Percentiles rank a stretch among this genome's conserved stretches.
Evolutionary conservation across 2,888 invertebrate genomes (phyloP).

Genomic region (Colletes collaris): DNA sequence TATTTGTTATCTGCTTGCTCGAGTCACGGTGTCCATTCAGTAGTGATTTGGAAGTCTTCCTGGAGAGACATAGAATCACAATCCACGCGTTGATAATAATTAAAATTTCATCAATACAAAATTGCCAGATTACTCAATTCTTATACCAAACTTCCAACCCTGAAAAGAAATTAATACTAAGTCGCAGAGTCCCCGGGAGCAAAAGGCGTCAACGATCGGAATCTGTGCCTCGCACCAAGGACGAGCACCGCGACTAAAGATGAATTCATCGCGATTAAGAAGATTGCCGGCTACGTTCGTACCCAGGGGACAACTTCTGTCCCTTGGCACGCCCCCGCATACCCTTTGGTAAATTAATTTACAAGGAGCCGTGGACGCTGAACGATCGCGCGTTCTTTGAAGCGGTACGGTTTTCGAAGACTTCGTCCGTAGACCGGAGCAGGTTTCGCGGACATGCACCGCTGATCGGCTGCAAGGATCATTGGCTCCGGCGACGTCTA

Average conservation of each 20-base stretch:
- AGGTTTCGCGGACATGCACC: conserved; percentile 68
- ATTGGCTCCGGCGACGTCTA: conserved; percentile 63
- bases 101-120: too few relatives aligned
- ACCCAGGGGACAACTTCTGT: conserved; percentile 40
- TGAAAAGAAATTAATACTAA: conserved; percentile 38
- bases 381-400: too few relatives aligned
- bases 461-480: conserved; percentile 68
- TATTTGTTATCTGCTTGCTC: too few relatives aligned
- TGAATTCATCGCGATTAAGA: conserved; percentile 56
- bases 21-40: too few relatives aligned
- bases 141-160: background rate
- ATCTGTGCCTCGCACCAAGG: conserved; percentile 37
- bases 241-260: conserved; percentile 42
- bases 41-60: too few relatives aligned
- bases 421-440: conserved; percentile 43
- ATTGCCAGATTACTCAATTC: too few relatives aligned
- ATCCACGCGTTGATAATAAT: too few relatives aligned
- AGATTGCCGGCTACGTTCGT: conserved; percentile 40
- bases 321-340: conserved; percentile 3
- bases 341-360: conserved; percentile 52
- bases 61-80: too few relatives aligned
- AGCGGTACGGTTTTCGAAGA: conserved; percentile 30
- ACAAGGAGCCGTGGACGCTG: background rate
- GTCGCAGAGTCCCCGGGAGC: conserved; percentile 39
- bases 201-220: conserved; percentile 60